Base-by-base conservation (phyloP, 35 echinoderm and acorn worm species). In the Eucidaris tribuloides region DNA sequence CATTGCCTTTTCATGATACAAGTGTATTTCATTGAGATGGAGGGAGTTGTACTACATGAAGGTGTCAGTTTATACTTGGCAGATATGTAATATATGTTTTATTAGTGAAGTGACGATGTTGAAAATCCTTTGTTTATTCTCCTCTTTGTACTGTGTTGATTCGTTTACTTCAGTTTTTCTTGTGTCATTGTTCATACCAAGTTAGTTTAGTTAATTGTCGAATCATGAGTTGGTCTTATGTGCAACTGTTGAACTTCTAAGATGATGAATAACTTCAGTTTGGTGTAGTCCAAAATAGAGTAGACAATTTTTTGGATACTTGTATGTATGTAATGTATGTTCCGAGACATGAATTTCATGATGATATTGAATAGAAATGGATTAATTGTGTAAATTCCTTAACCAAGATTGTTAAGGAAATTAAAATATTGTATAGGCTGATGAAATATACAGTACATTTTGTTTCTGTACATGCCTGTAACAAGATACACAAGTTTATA, bases 1-100 rank as follows among this genome's bases (percentile, higher is more conserved):
- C 68, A 74, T 41, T 74, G 68, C 68, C 68, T 74, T 74, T 74
- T 74, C 34, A 74, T 74, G 68, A 74, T 74, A 74, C 68, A 74
- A 74, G 68, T 74, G 68, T 74, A 74, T 42, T 74, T 74, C 68
- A 43, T 41, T 74, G 68, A 42, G 44, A 74, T 42, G 68, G 44
- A 35, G 68, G 44, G 24, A 74, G 44, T 40, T 44, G 68, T 74
- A 74, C 68, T 74, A 74, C 20, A 36, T 42, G 40, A 74, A 41
- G 68, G 68, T 74, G 68, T 74, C 37, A 36, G 37, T 74, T 74
- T 74, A 74, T 74, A 74, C 68, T 74, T 44, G 68, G 68, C 68
- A 74, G 68, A 74, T 74, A 74, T 74, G 68, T 74, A 74, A 74
- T 74, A 74, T 74, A 74, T 74, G 68, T 74, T 74, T 74, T 74